These are phyloP conservation scores for Tamias sibiricus DNA, from an alignment of 2,113 vertebrate species.

Conservation along the genomic window DNA sequence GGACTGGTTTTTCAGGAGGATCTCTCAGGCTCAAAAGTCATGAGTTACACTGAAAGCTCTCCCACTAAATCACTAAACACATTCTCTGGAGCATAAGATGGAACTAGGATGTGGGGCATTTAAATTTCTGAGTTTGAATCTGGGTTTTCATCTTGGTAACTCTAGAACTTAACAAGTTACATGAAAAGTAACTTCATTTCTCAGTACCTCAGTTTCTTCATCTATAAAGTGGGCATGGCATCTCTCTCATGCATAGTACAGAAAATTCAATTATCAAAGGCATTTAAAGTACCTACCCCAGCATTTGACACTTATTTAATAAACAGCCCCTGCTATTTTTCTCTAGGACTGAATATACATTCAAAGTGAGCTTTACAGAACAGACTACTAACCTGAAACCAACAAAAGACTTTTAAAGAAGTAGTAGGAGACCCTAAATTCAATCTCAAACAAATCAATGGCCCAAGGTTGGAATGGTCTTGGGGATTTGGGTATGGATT, in stretches of 20 bases:
- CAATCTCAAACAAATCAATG: not conserved
- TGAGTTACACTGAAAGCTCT: not conserved
- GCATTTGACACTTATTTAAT: not conserved
- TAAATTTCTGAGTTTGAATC: not conserved
- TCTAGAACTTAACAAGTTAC: not conserved
- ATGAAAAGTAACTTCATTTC: not conserved
- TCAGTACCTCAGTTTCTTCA: not conserved
- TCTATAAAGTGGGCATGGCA: not conserved
- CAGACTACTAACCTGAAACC: slow-evolving; percentile 11
- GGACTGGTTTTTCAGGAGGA: not conserved
- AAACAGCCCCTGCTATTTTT: not conserved
- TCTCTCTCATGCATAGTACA: not conserved
- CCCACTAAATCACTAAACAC: not conserved
- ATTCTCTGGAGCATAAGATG: not conserved
- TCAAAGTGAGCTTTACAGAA: not conserved
- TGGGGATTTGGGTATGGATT: not conserved
- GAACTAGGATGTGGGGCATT: not conserved
- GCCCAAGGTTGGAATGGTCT: not conserved
- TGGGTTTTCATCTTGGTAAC: not conserved
- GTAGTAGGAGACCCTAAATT: not conserved
- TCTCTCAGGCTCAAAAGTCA: not conserved
- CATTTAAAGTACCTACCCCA: not conserved
- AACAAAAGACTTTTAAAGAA: slow-evolving; percentile 30
- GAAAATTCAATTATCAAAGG: not conserved
- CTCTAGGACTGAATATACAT: not conserved